phyloP scores from a whole-genome alignment of 1,140 invertebrate genomes.

The Tribolium madens region DNA sequence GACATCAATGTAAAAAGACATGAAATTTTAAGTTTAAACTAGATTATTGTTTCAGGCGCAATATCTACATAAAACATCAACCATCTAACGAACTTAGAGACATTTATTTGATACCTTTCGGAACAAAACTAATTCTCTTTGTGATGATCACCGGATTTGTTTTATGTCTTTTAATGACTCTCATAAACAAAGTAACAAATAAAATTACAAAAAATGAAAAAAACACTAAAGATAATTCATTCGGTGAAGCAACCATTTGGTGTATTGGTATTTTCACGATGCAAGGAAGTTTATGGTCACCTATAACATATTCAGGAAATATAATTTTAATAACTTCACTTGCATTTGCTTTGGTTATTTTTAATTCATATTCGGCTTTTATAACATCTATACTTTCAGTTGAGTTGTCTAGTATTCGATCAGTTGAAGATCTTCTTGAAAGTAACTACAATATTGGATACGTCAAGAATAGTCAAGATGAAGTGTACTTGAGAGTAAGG shows the following conservation, averaged over 20 bases:
- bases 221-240: conserved; percentile 50
- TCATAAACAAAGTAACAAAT: conserved; percentile 66
- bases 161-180: conserved; percentile 63
- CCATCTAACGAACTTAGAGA: conserved; percentile 72
- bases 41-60: conserved; percentile 67
- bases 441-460: conserved; percentile 74
- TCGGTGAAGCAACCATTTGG: conserved; percentile 70
- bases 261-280: conserved; percentile 74
- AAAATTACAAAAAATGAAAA: not conserved
- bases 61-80: conserved; percentile 74
- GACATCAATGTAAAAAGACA: conserved; percentile 47
- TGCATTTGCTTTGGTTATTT: conserved; percentile 69
- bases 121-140: conserved; percentile 67
- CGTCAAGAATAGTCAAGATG: conserved; percentile 68
- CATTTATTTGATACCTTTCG: conserved; percentile 75
- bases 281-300: conserved; percentile 73
- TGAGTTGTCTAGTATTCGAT: conserved; percentile 70
- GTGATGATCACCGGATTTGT: conserved; percentile 68
- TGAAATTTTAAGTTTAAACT: not conserved
- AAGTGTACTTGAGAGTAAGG: conserved; percentile 68
- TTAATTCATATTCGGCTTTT: conserved; percentile 70
- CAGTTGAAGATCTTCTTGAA: conserved; percentile 70
- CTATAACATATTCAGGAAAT: conserved; percentile 70
- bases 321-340: conserved; percentile 71
- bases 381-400: conserved; percentile 75